Evolutionary conservation across 2,888 invertebrate genomes (phyloP).

Genomic region (Euplagia quadripunctaria): DNA sequence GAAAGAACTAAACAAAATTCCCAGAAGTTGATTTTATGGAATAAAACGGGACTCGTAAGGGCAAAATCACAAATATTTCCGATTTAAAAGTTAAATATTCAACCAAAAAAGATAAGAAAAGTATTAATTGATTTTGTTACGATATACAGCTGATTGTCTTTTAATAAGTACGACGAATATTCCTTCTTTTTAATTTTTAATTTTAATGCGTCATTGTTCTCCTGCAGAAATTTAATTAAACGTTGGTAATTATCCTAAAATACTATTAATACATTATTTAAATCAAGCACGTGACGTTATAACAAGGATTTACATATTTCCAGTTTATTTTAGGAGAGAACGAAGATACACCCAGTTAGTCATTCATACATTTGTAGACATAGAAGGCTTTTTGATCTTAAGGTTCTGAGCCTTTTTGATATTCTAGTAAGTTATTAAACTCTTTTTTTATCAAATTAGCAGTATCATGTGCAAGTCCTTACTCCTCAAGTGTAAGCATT

Average conservation of each 20-base stretch:
- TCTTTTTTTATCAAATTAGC: no score
- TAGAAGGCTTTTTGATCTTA: neutral
- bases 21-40: neutral
- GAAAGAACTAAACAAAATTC: neutral
- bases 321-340: neutral
- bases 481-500: no score
- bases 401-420: neutral
- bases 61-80: neutral
- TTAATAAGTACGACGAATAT: neutral
- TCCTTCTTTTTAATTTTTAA: neutral
- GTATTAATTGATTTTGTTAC: neutral
- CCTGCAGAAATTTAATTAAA: no score
- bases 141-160: neutral
- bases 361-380: neutral
- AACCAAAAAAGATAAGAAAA: neutral
- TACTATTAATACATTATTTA: no score
- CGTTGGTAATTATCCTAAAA: no score
- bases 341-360: neutral
- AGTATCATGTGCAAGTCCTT: no score
- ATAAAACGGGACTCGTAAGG: neutral
- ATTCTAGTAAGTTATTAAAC: neutral
- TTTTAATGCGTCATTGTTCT: neutral
- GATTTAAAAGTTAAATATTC: neutral
- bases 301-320: neutral
- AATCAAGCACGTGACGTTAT: no score